Evolutionary conservation across 1,140 invertebrate species (phyloP).

Genomic region (Spodoptera frugiperda): DNA sequence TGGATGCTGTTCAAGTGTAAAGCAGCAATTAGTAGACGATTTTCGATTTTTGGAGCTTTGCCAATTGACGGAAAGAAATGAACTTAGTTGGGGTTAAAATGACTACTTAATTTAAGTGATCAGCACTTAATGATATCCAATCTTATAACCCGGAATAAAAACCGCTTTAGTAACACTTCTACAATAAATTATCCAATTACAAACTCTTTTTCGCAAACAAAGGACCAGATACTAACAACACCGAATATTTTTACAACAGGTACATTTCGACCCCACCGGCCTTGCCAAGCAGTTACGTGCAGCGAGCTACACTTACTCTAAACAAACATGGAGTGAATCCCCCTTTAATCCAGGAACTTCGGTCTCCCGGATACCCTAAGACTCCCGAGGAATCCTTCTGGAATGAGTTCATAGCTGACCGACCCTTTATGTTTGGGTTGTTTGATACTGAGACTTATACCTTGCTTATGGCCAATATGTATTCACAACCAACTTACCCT

Average conservation of each 20-base stretch:
- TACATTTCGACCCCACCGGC: slow-evolving; percentile 26
- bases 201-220: too few relatives aligned
- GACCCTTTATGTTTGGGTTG: slow-evolving; percentile 24
- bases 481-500: slow-evolving; percentile 21
- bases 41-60: background rate
- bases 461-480: background rate
- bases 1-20: slow-evolving; percentile 4
- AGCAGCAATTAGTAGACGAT: background rate
- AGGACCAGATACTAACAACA: too few relatives aligned
- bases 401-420: slow-evolving; percentile 32
- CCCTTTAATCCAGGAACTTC: background rate
- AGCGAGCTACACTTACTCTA: slow-evolving; percentile 25
- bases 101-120: too few relatives aligned
- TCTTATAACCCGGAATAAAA: too few relatives aligned
- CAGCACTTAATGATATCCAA: too few relatives aligned
- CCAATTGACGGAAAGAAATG: background rate
- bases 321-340: slow-evolving; percentile 10
- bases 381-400: background rate
- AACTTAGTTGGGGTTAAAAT: too few relatives aligned
- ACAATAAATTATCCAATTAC: too few relatives aligned
- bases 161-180: too few relatives aligned
- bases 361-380: background rate
- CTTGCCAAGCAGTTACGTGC: slow-evolving; percentile 24
- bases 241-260: background rate
- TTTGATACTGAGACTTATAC: slow-evolving; percentile 15